Percentiles rank a stretch among this genome's conserved stretches.
These are phyloP conservation scores for Athetis lepigone DNA, from an alignment of 2,888 invertebrate genomes.

Conservation along the genomic window DNA sequence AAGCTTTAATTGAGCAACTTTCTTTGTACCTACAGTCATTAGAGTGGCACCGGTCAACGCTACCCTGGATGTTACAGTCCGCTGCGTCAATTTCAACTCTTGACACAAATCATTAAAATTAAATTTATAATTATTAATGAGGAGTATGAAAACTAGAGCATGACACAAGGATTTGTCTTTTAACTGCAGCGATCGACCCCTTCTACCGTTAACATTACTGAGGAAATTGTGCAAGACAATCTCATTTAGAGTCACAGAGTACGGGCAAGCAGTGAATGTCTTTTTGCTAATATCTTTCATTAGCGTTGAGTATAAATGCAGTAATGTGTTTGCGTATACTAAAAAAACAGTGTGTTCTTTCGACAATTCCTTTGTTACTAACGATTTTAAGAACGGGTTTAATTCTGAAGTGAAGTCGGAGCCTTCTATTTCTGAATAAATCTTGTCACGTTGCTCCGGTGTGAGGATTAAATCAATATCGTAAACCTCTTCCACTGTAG, in stretches of 20 bases:
- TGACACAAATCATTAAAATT: conserved; percentile 76
- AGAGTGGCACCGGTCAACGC: conserved; percentile 78
- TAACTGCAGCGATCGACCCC: conserved; percentile 73
- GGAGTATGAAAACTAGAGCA: conserved; percentile 78
- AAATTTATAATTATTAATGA: conserved; percentile 81
- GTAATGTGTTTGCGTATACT: conserved; percentile 76
- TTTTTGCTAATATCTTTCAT: conserved; percentile 75
- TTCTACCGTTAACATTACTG: conserved; percentile 65
- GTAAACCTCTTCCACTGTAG: conserved; percentile 85
- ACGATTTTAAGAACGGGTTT: conserved; percentile 69
- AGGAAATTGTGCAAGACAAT: conserved; percentile 77
- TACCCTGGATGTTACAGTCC: conserved; percentile 73
- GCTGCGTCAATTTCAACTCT: conserved; percentile 72
- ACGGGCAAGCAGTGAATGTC: conserved; percentile 69
- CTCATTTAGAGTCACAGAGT: conserved; percentile 78
- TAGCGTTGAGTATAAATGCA: conserved; percentile 68
- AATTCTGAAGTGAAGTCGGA: conserved; percentile 71
- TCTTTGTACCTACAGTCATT: conserved; percentile 67
- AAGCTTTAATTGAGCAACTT: conserved; percentile 77
- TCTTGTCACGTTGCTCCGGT: conserved; percentile 77
- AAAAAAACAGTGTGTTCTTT: conserved; percentile 71
- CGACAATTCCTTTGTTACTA: conserved; percentile 65
- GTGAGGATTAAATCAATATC: conserved; percentile 83
- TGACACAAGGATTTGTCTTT: conserved; percentile 84
- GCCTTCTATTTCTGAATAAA: conserved; percentile 74